Conservation (phyloP, 2,797 vertebrate species). For the Lemur catta region DNA sequence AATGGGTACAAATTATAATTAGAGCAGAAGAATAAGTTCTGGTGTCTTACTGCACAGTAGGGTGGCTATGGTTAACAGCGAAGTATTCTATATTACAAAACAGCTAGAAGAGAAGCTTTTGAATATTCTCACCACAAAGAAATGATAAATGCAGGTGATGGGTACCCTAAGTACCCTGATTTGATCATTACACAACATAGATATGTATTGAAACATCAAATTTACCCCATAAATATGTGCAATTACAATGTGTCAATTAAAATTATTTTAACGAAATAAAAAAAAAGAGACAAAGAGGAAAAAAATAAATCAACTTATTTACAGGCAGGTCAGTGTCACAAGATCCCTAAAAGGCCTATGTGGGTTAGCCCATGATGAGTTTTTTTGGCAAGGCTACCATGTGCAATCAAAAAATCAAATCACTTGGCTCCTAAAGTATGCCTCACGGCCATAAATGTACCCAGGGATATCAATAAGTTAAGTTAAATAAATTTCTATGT, state of each 20-base stretch:
- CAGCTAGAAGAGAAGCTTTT: background rate
- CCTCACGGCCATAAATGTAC: background rate
- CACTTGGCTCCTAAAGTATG: background rate
- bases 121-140: background rate
- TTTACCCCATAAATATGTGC: background rate
- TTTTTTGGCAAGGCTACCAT: background rate
- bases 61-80: background rate
- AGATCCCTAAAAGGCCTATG: background rate
- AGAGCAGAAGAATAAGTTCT: background rate
- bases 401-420: background rate
- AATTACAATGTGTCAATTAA: background rate
- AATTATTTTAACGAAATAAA: background rate
- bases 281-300: background rate
- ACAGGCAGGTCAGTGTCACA: background rate
- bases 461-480: background rate
- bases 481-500: slow-evolving; percentile 4
- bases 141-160: background rate
- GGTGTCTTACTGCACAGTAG: background rate
- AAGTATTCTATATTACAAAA: background rate
- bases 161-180: background rate
- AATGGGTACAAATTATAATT: background rate
- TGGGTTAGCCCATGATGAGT: background rate
- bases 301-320: background rate
- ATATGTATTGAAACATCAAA: background rate
- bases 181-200: background rate